These are phyloP conservation scores for Stegostoma tigrinum DNA, from an alignment of 2,113 vertebrate genomes.

Conservation along the genomic window DNA sequence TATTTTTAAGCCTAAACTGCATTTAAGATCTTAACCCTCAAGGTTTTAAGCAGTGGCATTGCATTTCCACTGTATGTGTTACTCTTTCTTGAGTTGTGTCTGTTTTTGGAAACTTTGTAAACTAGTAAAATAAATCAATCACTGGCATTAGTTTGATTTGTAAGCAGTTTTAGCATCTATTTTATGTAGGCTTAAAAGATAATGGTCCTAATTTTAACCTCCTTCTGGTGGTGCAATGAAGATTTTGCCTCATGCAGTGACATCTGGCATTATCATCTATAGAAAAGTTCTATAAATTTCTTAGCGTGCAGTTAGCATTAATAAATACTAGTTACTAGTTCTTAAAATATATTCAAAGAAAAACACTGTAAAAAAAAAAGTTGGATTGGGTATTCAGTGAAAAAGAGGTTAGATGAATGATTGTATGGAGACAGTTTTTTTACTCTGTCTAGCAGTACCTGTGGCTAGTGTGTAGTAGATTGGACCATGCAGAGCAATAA, in stretches of 20 bases:
- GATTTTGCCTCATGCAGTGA: not conserved
- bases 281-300: not conserved
- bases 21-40: not conserved
- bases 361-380: not conserved
- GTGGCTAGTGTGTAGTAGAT: not conserved
- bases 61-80: not conserved
- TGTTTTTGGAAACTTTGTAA: not conserved
- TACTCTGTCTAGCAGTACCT: not conserved
- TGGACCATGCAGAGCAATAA: not conserved
- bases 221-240: not conserved
- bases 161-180: constrained; percentile 14
- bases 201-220: constrained; percentile 20
- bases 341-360: not conserved
- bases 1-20: not conserved
- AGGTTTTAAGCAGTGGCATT: not conserved
- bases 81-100: not conserved
- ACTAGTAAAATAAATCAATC: not conserved
- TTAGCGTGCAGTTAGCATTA: not conserved
- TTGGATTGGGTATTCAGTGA: not conserved
- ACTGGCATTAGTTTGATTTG: constrained; percentile 20
- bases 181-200: not conserved
- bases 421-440: not conserved
- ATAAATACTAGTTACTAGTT: not conserved
- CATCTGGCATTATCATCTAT: not conserved
- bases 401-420: not conserved